These are phyloP conservation scores for Rhinichthys klamathensis DNA, from an alignment of 2,113 vertebrate genomes.

Conservation along the genomic window DNA sequence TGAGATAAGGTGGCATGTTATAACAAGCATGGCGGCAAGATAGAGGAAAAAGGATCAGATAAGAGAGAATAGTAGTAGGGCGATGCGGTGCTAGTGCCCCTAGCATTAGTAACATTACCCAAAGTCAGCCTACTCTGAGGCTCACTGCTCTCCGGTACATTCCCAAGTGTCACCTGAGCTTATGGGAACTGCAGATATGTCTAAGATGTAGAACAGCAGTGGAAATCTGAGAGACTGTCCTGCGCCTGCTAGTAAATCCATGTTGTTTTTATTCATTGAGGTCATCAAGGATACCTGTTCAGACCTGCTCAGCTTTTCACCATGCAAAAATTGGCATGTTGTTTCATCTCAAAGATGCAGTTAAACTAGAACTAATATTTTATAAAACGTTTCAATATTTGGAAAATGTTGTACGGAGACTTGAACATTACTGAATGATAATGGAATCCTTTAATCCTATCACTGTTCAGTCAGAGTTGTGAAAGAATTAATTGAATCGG, in stretches of 20 bases:
- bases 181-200: neutral
- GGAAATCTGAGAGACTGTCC: neutral
- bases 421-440: neutral
- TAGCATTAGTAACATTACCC: neutral
- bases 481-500: neutral
- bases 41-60: neutral
- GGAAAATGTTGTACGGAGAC: no score
- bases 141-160: neutral
- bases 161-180: neutral
- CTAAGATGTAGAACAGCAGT: neutral
- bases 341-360: neutral
- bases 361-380: no score
- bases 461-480: neutral
- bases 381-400: no score
- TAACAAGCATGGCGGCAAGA: slow-evolving; percentile 1
- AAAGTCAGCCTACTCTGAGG: neutral
- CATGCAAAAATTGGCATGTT: neutral
- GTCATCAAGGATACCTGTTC: slow-evolving; percentile 53
- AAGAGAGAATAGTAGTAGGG: neutral
- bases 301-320: slow-evolving; percentile 45
- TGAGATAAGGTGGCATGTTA: neutral
- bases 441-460: neutral
- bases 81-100: neutral
- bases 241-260: slow-evolving; percentile 3
- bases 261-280: slow-evolving; percentile 43